Evolutionary conservation across 2,113 vertebrate genomes (phyloP).

Genomic region (Macrotis lagotis): DNA sequence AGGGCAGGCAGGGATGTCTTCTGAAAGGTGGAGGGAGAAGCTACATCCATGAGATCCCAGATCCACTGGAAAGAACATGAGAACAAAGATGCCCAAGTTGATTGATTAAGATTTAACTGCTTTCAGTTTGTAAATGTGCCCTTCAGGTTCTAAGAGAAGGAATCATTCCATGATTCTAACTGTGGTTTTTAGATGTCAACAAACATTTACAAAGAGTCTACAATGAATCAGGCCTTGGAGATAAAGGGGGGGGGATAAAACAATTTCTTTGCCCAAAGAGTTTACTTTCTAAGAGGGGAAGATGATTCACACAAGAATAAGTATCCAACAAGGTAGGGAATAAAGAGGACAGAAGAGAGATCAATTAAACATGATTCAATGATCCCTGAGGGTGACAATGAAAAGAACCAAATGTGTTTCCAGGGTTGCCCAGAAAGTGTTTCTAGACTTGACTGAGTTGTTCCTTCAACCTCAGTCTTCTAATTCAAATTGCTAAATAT

Average conservation of each 20-base stretch:
- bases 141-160: neutral
- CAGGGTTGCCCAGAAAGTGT: neutral
- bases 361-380: neutral
- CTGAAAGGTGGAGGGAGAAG: neutral
- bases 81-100: slow-evolving; percentile 43
- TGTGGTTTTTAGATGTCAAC: neutral
- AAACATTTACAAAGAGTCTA: neutral
- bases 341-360: neutral
- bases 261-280: neutral
- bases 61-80: neutral
- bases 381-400: too few species aligned
- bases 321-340: neutral
- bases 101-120: slow-evolving; percentile 23
- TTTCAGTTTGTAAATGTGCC: neutral
- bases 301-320: neutral
- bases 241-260: neutral
- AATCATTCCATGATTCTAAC: neutral
- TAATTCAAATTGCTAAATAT: neutral
- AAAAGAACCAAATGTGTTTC: neutral
- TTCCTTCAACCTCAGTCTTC: neutral
- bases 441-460: neutral
- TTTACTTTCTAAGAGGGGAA: neutral
- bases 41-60: neutral
- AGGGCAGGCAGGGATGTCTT: neutral
- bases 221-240: neutral